Evolutionary conservation across 2,797 vertebrate genomes (phyloP).

Genomic region (Podarcis lilfordi): DNA sequence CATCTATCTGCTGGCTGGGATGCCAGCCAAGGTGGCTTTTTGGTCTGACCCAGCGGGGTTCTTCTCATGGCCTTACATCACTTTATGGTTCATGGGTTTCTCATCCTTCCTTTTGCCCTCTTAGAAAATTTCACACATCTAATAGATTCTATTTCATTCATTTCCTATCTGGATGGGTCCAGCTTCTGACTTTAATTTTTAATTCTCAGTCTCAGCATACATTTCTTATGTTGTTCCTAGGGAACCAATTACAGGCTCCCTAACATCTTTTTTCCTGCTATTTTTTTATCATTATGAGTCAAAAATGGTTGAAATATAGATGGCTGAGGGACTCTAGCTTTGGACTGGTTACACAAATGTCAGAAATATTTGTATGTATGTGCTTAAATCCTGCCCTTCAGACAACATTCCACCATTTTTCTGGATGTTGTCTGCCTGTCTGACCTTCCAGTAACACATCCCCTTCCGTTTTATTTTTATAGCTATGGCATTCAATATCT

Average conservation of each 20-base stretch:
- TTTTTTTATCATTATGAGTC: conserved; percentile 22
- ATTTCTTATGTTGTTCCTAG: conserved; percentile 30
- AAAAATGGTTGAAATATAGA: conserved; percentile 19
- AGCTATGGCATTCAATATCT: neutral
- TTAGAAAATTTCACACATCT: neutral
- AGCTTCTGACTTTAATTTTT: conserved; percentile 16
- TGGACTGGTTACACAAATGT: neutral
- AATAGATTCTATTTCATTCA: conserved; percentile 12
- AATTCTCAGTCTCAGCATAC: conserved; percentile 19
- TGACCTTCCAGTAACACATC: neutral
- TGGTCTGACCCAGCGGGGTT: neutral
- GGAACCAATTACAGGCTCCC: conserved; percentile 19
- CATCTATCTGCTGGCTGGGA: too few species aligned
- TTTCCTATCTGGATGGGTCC: neutral
- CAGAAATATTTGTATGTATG: neutral
- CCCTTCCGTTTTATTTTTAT: neutral
- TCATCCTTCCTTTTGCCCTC: neutral
- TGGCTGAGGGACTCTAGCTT: neutral
- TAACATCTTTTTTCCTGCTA: neutral
- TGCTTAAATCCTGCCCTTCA: neutral
- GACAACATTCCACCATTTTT: neutral
- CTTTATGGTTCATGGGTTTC: neutral
- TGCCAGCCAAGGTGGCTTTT: neutral
- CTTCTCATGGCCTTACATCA: neutral
- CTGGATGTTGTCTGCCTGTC: too few species aligned